phyloP scores from a whole-genome alignment of 2,797 vertebrate genomes.

The Neosilurus mollespiculum region DNA sequence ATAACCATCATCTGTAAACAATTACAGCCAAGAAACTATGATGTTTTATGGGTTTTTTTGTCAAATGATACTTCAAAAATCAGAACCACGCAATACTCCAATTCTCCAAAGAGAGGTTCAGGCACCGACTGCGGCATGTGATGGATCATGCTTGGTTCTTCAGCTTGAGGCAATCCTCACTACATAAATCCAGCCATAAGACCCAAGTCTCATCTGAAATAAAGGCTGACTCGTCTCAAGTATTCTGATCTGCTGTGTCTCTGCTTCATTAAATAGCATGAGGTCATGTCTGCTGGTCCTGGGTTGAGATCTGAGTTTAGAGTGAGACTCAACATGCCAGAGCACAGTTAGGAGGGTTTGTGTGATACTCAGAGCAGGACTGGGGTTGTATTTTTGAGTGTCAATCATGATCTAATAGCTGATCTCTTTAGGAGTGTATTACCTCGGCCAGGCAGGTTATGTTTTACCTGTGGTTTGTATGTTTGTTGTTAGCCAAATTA shows the following conservation, averaged over 20 bases:
- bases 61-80: background rate
- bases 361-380: background rate
- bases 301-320: constrained; percentile 52
- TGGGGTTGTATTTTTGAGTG: background rate
- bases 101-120: constrained; percentile 9
- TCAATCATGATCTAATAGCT: background rate
- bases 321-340: constrained; percentile 16
- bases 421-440: background rate
- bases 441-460: no score
- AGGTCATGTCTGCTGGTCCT: constrained; percentile 54
- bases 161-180: constrained; percentile 18
- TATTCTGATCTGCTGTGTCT: constrained; percentile 44
- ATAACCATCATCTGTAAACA: constrained; percentile 13
- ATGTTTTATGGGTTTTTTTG: background rate
- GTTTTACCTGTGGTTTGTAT: no score
- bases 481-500: no score
- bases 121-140: constrained; percentile 7
- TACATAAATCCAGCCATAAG: constrained; percentile 32
- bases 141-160: constrained; percentile 37
- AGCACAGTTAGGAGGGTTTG: constrained; percentile 1
- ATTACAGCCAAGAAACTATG: background rate
- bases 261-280: constrained; percentile 48
- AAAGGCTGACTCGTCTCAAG: constrained; percentile 29
- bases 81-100: background rate
- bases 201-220: constrained; percentile 35